Percentiles rank a stretch among this genome's conserved stretches.
Evolutionary conservation across 2,888 invertebrate genomes (phyloP).

Genomic region (Carterocephalus palaemon): DNA sequence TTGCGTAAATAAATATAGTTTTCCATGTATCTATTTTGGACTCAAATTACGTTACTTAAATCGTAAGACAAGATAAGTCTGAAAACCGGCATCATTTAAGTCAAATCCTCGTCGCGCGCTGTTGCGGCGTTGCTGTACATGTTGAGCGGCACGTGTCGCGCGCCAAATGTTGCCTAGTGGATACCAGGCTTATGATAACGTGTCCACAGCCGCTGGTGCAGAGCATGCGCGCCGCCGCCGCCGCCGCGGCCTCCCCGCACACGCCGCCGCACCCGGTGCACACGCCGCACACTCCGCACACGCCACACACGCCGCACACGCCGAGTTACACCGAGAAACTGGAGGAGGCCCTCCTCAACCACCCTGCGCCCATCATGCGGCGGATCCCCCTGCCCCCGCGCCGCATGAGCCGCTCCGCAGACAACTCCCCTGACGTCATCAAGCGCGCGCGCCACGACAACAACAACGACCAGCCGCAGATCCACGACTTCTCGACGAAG

Average conservation of each 20-base stretch:
- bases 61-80: too few relatives aligned
- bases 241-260: conserved; percentile 79
- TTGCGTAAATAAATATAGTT: too few relatives aligned
- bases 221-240: conserved; percentile 79
- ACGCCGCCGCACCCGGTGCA: conserved; percentile 69
- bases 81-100: too few relatives aligned
- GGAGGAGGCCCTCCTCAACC: conserved; percentile 66
- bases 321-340: conserved; percentile 64
- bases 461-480: conserved; percentile 81
- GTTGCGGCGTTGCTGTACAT: too few relatives aligned
- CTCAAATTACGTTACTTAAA: too few relatives aligned
- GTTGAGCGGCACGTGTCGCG: too few relatives aligned
- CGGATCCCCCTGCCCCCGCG: conserved; percentile 68
- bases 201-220: conserved; percentile 79
- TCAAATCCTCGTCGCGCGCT: too few relatives aligned
- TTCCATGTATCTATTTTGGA: too few relatives aligned
- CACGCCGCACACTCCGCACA: conserved; percentile 62
- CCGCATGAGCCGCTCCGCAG: conserved; percentile 80
- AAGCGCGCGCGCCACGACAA: conserved; percentile 81
- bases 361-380: conserved; percentile 78
- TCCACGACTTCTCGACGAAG: conserved; percentile 75
- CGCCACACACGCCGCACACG: conserved; percentile 64
- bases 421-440: conserved; percentile 82
- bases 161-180: too few relatives aligned
- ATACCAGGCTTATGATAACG: too few relatives aligned